Evolutionary conservation across 2,797 vertebrate genomes (phyloP).

Genomic region (Echiichthys vipera): DNA sequence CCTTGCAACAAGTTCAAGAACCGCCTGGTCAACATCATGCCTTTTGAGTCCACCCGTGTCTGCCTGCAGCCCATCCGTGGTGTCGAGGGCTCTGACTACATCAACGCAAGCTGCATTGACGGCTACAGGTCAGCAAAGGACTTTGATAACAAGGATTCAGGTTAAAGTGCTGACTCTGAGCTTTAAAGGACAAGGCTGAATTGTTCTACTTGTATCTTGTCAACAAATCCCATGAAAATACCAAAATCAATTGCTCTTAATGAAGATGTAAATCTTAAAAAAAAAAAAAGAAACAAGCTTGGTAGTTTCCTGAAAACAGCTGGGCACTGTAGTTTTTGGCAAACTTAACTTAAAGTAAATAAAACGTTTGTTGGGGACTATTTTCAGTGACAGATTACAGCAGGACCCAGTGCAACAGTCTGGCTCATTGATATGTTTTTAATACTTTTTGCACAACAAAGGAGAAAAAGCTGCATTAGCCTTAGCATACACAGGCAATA

Average conservation of each 20-base stretch:
- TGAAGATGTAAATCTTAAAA: neutral
- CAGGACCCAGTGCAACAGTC: neutral
- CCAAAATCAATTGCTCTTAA: constrained; percentile 1
- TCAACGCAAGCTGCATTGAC: constrained; percentile 98
- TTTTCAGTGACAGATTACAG: neutral
- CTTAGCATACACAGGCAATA: neutral
- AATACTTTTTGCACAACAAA: too few species aligned
- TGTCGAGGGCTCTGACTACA: constrained; percentile 98
- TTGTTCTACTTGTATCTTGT: constrained; percentile 16
- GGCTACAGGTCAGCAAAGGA: constrained; percentile 92
- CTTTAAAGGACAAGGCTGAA: constrained; percentile 8
- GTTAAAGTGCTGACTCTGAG: constrained; percentile 19
- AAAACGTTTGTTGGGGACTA: neutral
- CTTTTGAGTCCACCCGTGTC: constrained; percentile 89
- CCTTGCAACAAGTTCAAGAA: constrained; percentile 90
- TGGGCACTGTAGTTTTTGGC: neutral
- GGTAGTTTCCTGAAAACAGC: neutral
- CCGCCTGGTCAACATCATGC: constrained; percentile 89
- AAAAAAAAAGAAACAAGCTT: too few species aligned
- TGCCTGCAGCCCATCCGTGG: constrained; percentile 98
- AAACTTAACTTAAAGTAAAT: neutral
- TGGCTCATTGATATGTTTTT: neutral
- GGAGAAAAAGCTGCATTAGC: too few species aligned
- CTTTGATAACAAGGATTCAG: neutral
- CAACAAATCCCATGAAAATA: constrained; percentile 9